Conservation (phyloP, 2,797 vertebrate species). For the Lacerta agilis region DNA sequence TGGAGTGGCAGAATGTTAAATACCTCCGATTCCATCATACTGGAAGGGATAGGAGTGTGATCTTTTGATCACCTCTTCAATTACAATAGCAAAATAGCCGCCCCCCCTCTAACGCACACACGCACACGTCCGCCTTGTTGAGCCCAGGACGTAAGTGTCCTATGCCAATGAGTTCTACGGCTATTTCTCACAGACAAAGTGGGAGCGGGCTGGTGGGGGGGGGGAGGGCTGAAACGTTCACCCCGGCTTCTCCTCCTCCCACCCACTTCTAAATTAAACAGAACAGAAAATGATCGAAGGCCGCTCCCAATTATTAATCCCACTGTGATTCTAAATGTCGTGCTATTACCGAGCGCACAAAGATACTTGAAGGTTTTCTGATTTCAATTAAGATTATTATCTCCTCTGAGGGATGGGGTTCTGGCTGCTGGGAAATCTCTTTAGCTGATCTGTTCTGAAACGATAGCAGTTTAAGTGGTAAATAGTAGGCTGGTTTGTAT, state of each 20-base stretch:
- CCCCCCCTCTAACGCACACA: neutral
- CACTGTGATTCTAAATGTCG: constrained; percentile 48
- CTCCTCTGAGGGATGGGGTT: constrained; percentile 66
- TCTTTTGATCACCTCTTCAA: constrained; percentile 24
- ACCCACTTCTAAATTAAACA: neutral
- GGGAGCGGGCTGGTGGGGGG: too few species aligned
- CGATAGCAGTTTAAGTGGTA: constrained; percentile 49
- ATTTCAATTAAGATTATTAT: constrained; percentile 79
- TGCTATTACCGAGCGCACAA: constrained; percentile 58
- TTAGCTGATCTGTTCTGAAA: constrained; percentile 61
- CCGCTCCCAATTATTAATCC: constrained; percentile 47
- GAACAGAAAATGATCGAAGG: constrained; percentile 12
- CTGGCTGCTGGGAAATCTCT: constrained; percentile 61
- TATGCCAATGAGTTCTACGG: neutral
- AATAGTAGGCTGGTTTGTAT: constrained; percentile 33
- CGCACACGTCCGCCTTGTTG: neutral
- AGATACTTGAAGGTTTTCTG: constrained; percentile 73
- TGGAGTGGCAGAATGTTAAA: constrained; percentile 55
- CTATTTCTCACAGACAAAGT: neutral
- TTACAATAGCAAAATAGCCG: constrained; percentile 23
- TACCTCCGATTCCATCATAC: constrained; percentile 22
- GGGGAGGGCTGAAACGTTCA: rapidly evolving
- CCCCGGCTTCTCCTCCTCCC: neutral
- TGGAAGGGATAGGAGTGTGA: neutral
- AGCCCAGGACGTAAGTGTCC: neutral